Percentiles rank a stretch among this genome's conserved stretches.
Conservation (phyloP, 2,888 invertebrate genomes). For the Chrysomela aeneicollis region DNA sequence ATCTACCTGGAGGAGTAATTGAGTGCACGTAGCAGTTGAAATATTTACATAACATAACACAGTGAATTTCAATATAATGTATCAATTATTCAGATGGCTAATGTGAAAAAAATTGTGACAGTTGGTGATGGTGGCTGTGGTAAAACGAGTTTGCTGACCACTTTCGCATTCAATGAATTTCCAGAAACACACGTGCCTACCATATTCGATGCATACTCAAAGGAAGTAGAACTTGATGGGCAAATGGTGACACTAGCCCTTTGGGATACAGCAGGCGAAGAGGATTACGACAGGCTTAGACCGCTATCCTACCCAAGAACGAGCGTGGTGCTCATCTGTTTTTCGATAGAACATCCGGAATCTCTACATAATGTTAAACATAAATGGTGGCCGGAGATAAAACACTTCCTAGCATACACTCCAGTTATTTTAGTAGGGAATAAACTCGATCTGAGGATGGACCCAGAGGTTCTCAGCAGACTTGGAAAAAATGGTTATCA, state of each 20-base stretch:
- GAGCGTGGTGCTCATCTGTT: slow-evolving; percentile 71
- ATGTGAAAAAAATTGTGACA: slow-evolving; percentile 57
- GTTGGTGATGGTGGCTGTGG: slow-evolving; percentile 72
- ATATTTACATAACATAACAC: slow-evolving; percentile 12
- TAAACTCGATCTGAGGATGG: slow-evolving; percentile 64
- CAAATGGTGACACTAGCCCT: slow-evolving; percentile 59
- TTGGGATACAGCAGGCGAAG: slow-evolving; percentile 68
- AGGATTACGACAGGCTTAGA: slow-evolving; percentile 66
- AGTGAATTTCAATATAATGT: too few relatives aligned
- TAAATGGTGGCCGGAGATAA: slow-evolving; percentile 71
- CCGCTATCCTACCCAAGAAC: slow-evolving; percentile 69
- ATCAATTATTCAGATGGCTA: slow-evolving; percentile 27
- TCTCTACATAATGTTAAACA: slow-evolving; percentile 69
- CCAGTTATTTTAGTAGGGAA: slow-evolving; percentile 69
- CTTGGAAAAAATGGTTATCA: slow-evolving; percentile 62
- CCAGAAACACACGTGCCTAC: slow-evolving; percentile 68
- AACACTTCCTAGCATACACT: slow-evolving; percentile 69
- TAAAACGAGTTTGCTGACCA: slow-evolving; percentile 70
- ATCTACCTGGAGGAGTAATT: neutral
- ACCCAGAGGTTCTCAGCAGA: slow-evolving; percentile 60
- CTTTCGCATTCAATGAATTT: slow-evolving; percentile 69
- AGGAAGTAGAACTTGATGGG: slow-evolving; percentile 64
- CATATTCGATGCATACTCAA: slow-evolving; percentile 46
- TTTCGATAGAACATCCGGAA: slow-evolving; percentile 69
- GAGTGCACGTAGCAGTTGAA: slow-evolving; percentile 6